These are phyloP conservation scores for Pagrus major DNA, from an alignment of 2,113 vertebrate genomes.

Conservation along the genomic window DNA sequence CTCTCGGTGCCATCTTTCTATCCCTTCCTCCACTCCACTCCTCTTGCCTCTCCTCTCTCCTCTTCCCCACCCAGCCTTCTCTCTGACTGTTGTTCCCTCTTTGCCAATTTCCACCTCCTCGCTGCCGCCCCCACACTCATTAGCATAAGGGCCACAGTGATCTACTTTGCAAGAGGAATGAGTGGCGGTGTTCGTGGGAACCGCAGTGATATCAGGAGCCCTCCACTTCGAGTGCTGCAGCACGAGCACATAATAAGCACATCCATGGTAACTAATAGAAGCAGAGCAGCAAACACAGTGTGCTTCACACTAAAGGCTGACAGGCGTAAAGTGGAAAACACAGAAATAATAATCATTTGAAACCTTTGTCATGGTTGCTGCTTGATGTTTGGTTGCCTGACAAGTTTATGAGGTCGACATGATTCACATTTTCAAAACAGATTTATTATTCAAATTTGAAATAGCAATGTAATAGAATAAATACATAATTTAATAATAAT, in stretches of 20 bases:
- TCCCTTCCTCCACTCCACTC: slow-evolving; percentile 24
- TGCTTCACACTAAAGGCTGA: not conserved
- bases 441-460: not conserved
- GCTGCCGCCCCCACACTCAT: slow-evolving; percentile 29
- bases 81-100: slow-evolving; percentile 42
- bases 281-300: not conserved
- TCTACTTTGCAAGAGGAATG: slow-evolving; percentile 40
- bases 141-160: slow-evolving; percentile 54
- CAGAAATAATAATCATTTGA: not conserved
- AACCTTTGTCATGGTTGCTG: not conserved
- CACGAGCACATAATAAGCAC: slow-evolving; percentile 15
- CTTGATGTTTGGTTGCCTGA: not conserved
- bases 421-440: not conserved
- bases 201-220: slow-evolving; percentile 3
- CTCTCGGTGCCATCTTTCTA: slow-evolving; percentile 58
- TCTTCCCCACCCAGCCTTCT: not conserved
- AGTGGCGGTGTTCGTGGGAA: slow-evolving; percentile 51
- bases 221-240: slow-evolving; percentile 37
- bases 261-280: slow-evolving; percentile 10
- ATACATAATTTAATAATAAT: too few relatives aligned
- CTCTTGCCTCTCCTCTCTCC: not conserved
- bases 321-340: not conserved
- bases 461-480: not conserved
- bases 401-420: not conserved
- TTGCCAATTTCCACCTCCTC: slow-evolving; percentile 15